These are phyloP conservation scores for Salmo trutta DNA, from an alignment of 2,797 vertebrate species.

Conservation along the genomic window DNA sequence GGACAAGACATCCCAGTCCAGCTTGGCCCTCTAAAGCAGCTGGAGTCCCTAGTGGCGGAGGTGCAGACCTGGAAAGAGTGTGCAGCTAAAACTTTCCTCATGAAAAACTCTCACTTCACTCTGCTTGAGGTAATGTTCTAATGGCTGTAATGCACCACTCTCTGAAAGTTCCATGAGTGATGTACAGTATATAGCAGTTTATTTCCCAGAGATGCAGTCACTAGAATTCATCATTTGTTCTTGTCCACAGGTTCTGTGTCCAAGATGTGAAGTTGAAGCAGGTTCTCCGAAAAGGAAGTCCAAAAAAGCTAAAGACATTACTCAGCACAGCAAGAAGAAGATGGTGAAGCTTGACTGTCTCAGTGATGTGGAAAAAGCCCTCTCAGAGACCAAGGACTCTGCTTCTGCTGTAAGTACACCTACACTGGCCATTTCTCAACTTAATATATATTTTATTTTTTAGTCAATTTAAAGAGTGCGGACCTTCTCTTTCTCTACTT, in stretches of 20 bases:
- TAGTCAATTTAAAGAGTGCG: no score
- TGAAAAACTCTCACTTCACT: constrained; percentile 80
- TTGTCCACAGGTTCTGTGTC: constrained; percentile 85
- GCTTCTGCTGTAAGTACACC: constrained; percentile 81
- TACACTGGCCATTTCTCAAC: background rate
- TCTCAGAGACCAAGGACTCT: constrained; percentile 87
- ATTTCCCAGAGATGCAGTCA: background rate
- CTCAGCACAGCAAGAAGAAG: constrained; percentile 82
- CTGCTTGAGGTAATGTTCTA: constrained; percentile 84
- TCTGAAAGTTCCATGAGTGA: background rate
- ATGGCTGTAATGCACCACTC: background rate
- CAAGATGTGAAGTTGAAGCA: constrained; percentile 85
- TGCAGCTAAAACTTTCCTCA: constrained; percentile 84
- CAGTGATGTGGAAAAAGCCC: constrained; percentile 83
- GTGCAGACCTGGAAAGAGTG: constrained; percentile 91
- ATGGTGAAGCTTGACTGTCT: constrained; percentile 78
- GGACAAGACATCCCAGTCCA: constrained; percentile 89
- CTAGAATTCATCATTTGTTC: constrained; percentile 5
- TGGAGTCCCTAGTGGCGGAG: constrained; percentile 85
- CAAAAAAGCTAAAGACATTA: constrained; percentile 86
- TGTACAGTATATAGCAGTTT: background rate
- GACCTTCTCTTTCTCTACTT: background rate
- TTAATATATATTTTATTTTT: background rate
- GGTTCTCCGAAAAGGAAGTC: constrained; percentile 85
- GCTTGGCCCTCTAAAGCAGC: constrained; percentile 84